Evolutionary conservation across 2,113 vertebrate species (phyloP).

Genomic region (Istiophorus platypterus): DNA sequence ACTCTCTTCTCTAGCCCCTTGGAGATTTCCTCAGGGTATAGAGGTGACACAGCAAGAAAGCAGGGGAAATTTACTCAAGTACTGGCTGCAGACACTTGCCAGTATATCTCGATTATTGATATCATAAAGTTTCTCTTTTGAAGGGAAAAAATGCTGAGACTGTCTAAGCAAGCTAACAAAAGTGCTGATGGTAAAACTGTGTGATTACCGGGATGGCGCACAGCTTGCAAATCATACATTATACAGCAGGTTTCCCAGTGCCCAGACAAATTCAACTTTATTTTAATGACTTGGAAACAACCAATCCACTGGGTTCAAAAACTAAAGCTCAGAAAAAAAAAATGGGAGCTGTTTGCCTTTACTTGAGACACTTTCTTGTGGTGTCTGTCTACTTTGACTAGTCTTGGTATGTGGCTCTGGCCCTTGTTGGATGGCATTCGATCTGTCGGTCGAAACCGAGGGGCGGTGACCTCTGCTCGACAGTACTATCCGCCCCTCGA

Average conservation of each 20-base stretch:
- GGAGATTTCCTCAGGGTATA: conserved; percentile 9
- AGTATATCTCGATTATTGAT: background rate
- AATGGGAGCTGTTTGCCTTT: conserved; percentile 28
- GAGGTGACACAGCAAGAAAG: conserved; percentile 30
- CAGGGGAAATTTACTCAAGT: background rate
- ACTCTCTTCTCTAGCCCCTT: too few species aligned
- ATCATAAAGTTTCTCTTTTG: conserved; percentile 19
- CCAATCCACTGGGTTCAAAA: conserved; percentile 1
- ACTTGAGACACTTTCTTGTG: conserved; percentile 26
- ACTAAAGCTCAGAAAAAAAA: conserved; percentile 9
- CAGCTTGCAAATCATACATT: conserved; percentile 25
- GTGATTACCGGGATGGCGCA: conserved; percentile 27
- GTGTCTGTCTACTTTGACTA: background rate
- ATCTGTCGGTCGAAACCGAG: conserved; percentile 22
- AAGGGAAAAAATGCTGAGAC: background rate
- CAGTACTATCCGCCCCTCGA: conserved; percentile 24
- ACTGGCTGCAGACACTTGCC: background rate
- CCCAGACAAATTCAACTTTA: too few species aligned
- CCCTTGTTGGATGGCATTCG: conserved; percentile 24
- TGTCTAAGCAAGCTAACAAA: background rate
- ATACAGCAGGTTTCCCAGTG: conserved; percentile 20
- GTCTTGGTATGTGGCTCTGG: conserved; percentile 28
- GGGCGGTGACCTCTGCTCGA: conserved; percentile 8
- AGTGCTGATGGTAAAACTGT: conserved; percentile 18
- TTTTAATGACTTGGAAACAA: conserved; percentile 24